A percentile compares a stretch with the other conserved stretches of the same genome.
Conservation (phyloP, 2,888 invertebrate genomes). For the Lamellibrachia columna region DNA sequence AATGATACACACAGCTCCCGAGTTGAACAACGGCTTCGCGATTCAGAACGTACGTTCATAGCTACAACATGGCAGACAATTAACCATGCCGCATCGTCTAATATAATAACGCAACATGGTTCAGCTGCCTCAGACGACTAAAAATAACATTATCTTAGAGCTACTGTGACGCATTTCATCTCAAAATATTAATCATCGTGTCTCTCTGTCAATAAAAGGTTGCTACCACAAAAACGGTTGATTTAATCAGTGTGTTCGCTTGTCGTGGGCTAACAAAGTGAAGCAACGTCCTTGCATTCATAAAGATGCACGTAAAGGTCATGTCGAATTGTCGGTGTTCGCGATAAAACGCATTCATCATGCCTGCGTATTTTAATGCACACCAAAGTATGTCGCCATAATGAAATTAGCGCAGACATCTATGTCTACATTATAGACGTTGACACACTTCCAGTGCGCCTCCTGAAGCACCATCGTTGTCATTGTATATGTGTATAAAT, state of each 20-base stretch:
- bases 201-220: not conserved
- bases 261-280: not conserved
- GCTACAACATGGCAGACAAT: not conserved
- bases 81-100: not conserved
- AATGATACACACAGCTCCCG: not conserved
- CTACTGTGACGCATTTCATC: not conserved
- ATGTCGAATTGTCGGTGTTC: not conserved
- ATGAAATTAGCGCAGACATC: not conserved
- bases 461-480: not conserved
- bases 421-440: not conserved
- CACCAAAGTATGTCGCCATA: not conserved
- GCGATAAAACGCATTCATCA: conserved; percentile 1
- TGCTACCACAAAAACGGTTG: not conserved
- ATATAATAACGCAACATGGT: not conserved
- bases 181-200: not conserved
- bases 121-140: not conserved
- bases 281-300: not conserved
- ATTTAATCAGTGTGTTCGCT: not conserved
- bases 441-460: not conserved
- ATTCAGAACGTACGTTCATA: not conserved
- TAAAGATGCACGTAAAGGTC: not conserved
- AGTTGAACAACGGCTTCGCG: not conserved
- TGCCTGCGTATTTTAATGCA: not conserved
- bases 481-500: too few species aligned
- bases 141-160: not conserved